A percentile compares a stretch with the other conserved stretches of the same genome.
phyloP scores from a whole-genome alignment of 2,113 vertebrate genomes.

The Zapornia atra region DNA sequence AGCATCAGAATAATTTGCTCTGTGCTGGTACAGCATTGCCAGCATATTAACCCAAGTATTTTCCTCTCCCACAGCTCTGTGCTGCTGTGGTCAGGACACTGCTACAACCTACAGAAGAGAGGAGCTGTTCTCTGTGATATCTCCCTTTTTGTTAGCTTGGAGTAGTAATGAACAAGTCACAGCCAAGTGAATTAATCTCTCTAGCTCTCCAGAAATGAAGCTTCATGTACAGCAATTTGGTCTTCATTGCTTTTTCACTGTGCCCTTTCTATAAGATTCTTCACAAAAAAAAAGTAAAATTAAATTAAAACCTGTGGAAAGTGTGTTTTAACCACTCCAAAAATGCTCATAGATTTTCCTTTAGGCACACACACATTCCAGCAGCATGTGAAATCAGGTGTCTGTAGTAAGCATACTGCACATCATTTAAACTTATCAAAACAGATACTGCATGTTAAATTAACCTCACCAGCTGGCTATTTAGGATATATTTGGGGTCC shows the following conservation, averaged over 20 bases:
- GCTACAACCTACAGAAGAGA: constrained; percentile 38
- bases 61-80: constrained; percentile 33
- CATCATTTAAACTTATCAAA: not conserved
- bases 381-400: not conserved
- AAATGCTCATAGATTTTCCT: constrained; percentile 52
- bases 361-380: not conserved
- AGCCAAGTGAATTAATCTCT: constrained; percentile 75
- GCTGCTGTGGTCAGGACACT: constrained; percentile 51
- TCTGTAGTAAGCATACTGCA: not conserved
- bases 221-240: constrained; percentile 62
- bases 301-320: constrained; percentile 58
- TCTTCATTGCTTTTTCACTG: constrained; percentile 62
- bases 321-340: constrained; percentile 58
- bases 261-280: constrained; percentile 68
- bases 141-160: constrained; percentile 67
- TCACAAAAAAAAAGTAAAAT: constrained; percentile 65
- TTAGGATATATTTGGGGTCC: not conserved
- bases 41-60: constrained; percentile 10
- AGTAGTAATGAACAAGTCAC: constrained; percentile 71
- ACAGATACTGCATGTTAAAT: not conserved
- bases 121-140: constrained; percentile 52
- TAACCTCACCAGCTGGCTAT: not conserved
- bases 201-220: constrained; percentile 68
- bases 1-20: constrained; percentile 24
- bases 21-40: not conserved